These are phyloP conservation scores for Avahi laniger DNA, from an alignment of 2,797 vertebrate species.

Conservation along the genomic window DNA sequence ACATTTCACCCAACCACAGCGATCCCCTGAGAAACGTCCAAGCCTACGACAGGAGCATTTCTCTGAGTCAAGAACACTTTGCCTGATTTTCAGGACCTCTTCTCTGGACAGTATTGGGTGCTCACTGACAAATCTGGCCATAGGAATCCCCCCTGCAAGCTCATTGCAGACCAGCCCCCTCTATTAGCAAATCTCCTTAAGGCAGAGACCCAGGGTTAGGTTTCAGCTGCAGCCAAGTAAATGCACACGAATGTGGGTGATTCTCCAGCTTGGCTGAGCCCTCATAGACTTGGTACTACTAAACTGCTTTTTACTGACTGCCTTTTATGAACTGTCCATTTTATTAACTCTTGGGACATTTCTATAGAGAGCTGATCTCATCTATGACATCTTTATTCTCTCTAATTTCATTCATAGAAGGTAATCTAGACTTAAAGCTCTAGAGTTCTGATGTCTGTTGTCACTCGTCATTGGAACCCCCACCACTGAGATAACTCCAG, in stretches of 20 bases:
- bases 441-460: background rate
- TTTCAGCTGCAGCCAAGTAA: background rate
- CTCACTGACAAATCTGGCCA: background rate
- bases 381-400: slow-evolving; percentile 38
- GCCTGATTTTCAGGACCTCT: background rate
- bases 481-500: background rate
- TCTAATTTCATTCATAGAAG: slow-evolving; percentile 30
- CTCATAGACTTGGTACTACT: slow-evolving; percentile 11
- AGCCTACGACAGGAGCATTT: background rate
- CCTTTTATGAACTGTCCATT: slow-evolving; percentile 67
- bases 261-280: background rate
- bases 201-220: background rate
- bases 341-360: slow-evolving; percentile 63
- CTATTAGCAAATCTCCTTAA: background rate
- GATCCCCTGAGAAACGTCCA: background rate
- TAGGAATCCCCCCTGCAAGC: background rate
- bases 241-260: background rate
- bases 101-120: background rate
- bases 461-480: background rate
- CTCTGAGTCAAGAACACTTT: background rate
- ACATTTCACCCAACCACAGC: background rate
- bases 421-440: background rate
- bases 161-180: background rate
- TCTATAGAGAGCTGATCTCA: slow-evolving; percentile 24
- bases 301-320: slow-evolving; percentile 38